Conservation (phyloP, 2,888 invertebrate species). For the Himalopsyche tibetana region DNA sequence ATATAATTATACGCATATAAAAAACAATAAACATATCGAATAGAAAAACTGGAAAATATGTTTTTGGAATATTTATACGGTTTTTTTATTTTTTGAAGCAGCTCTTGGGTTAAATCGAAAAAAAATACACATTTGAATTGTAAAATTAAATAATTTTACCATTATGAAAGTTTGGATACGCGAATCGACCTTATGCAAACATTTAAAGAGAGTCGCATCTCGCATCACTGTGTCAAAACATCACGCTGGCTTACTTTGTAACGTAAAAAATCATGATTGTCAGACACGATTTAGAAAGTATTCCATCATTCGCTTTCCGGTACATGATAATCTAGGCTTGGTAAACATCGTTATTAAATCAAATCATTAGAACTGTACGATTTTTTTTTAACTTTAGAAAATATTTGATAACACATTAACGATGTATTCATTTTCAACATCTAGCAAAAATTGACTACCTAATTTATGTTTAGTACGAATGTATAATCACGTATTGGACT, state of each 20-base stretch:
- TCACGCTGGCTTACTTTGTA: constrained; percentile 10
- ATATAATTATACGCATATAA: too few relatives aligned
- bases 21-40: too few relatives aligned
- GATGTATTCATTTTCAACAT: too few relatives aligned
- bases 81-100: too few relatives aligned
- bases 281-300: constrained; percentile 42
- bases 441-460: too few relatives aligned
- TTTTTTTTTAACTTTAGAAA: not conserved
- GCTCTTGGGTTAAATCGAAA: too few relatives aligned
- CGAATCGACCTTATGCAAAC: constrained; percentile 1
- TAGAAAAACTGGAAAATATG: too few relatives aligned
- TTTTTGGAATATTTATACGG: too few relatives aligned
- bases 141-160: not conserved
- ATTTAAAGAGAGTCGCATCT: constrained; percentile 31
- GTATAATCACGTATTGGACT: too few relatives aligned
- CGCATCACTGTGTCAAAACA: constrained; percentile 27
- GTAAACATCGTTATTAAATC: constrained; percentile 32
- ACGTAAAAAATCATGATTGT: constrained; percentile 8
- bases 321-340: constrained; percentile 39
- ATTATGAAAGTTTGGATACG: not conserved
- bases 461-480: too few relatives aligned
- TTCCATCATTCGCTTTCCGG: constrained; percentile 33
- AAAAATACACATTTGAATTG: too few relatives aligned
- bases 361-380: constrained; percentile 17
- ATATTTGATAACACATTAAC: too few relatives aligned